These are phyloP conservation scores for Drosophila planitibia DNA, from an alignment of 2,888 invertebrate genomes.

Conservation along the genomic window DNA sequence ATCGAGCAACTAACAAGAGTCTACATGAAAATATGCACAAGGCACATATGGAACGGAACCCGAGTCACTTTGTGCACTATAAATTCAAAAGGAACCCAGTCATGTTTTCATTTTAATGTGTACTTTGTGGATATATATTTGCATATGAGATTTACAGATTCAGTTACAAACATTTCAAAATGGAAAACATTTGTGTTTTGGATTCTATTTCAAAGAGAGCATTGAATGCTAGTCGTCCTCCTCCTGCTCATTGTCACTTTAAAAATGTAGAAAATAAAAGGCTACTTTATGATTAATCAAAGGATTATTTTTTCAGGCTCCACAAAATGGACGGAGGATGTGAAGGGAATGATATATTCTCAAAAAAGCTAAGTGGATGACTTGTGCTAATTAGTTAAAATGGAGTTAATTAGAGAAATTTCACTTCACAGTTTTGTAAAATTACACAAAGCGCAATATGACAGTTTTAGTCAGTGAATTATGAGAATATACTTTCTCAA, in stretches of 20 bases:
- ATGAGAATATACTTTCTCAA: neutral
- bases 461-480: neutral
- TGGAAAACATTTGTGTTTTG: constrained; percentile 48
- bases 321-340: constrained; percentile 6
- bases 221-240: constrained; percentile 2
- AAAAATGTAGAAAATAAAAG: constrained; percentile 26
- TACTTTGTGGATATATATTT: constrained; percentile 22
- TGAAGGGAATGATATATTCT: neutral
- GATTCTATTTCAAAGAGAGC: constrained; percentile 41
- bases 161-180: constrained; percentile 51
- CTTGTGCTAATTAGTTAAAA: constrained; percentile 34
- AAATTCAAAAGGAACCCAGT: neutral
- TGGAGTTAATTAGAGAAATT: constrained; percentile 13
- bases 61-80: constrained; percentile 11
- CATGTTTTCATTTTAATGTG: constrained; percentile 27
- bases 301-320: constrained; percentile 42
- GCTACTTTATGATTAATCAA: constrained; percentile 10
- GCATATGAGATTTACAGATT: constrained; percentile 42
- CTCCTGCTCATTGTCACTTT: neutral
- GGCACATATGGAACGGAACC: constrained; percentile 36
- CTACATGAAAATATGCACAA: constrained; percentile 66
- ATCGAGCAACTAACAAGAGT: constrained; percentile 50
- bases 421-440: constrained; percentile 10
- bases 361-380: constrained; percentile 18
- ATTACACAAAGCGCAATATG: neutral